Evolutionary conservation across 2,113 vertebrate species (phyloP), one percentile per base, ranked within the genome.

Genomic region (Mionectes macconnelli): DNA sequence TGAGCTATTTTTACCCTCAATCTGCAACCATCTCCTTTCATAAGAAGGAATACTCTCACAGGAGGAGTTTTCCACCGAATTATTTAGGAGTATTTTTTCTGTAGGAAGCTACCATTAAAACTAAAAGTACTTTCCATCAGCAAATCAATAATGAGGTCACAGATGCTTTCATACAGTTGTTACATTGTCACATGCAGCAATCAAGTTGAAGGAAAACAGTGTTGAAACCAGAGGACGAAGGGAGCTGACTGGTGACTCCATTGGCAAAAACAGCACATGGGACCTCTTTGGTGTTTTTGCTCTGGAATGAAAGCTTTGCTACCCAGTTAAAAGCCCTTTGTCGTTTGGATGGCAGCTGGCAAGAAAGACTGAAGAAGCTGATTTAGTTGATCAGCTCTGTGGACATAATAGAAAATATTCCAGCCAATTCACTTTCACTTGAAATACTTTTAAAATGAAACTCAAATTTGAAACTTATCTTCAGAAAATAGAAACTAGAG

Each of bases 211-310:
- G 9, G n/a, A 84, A 66, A 66, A 37, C 15, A 4, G 20, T 9
- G 16, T 27, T 94, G 68, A 77, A 91, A 70, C 6, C 6, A 42
- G 47, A 84, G 23, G 63, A 8, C 21, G n/a, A 52, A 56, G 50
- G 40, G 22, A 70, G 37, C 33, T 66, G 57, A 24, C 6, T 45
- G 35, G 16, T 62, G 31, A 18, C 25, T 67, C 47, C 35, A n/a
- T 31, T 0, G 0, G n/a, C 1, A 5, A 12, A 2, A 17, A 11
- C 5, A 81, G 37, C 23, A 50, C 39, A 47, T 3, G 57, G 9
- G 20, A 81, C 22, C 37, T 84, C 59, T 73, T 92, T 66, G 52
- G 52, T 33, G 68, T 77, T 39, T 16, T 56, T 80, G 30, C 60
- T 81, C 42, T 87, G 84, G 35, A 87, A 59, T 55, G 44, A 78